Evolutionary conservation across 1,140 invertebrate genomes (phyloP).

Genomic region (Whitmania pigra): DNA sequence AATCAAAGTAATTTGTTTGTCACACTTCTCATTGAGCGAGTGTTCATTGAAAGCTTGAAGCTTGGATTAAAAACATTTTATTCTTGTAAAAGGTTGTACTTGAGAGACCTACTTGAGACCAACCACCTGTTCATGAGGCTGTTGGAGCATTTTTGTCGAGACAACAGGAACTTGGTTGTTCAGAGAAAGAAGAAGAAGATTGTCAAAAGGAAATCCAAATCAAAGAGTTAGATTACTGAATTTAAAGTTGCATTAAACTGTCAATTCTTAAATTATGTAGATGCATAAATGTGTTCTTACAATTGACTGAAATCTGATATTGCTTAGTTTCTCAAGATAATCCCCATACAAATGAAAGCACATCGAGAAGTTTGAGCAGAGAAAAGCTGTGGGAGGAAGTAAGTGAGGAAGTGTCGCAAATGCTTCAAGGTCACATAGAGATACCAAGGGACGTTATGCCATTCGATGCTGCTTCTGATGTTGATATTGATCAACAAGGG

Average conservation of each 20-base stretch:
- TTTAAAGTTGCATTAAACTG: not conserved
- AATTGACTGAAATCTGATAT: too few species aligned
- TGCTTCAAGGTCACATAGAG: conserved; percentile 50
- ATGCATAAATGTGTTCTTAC: too few species aligned
- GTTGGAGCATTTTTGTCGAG: conserved; percentile 65
- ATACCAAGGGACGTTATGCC: conserved; percentile 57
- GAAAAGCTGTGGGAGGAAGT: conserved; percentile 55
- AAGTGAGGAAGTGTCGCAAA: conserved; percentile 54
- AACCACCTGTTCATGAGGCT: conserved; percentile 83
- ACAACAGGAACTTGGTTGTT: conserved; percentile 54
- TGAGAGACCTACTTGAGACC: conserved; percentile 75
- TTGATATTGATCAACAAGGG: conserved; percentile 75
- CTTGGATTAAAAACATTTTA: conserved; percentile 11
- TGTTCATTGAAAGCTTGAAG: not conserved
- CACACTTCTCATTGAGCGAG: too few species aligned
- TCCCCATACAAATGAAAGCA: too few species aligned
- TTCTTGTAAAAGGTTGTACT: conserved; percentile 52
- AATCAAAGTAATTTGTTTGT: conserved; percentile 55
- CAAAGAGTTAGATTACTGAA: conserved; percentile 17
- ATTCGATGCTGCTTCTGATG: conserved; percentile 73
- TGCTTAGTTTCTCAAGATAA: too few species aligned
- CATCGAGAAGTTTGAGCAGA: conserved; percentile 44
- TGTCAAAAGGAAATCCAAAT: conserved; percentile 44
- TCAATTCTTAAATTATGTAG: not conserved
- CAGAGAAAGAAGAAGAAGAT: conserved; percentile 53